Base-by-base conservation (phyloP, 1,140 invertebrate species). In the Elysia chlorotica region DNA sequence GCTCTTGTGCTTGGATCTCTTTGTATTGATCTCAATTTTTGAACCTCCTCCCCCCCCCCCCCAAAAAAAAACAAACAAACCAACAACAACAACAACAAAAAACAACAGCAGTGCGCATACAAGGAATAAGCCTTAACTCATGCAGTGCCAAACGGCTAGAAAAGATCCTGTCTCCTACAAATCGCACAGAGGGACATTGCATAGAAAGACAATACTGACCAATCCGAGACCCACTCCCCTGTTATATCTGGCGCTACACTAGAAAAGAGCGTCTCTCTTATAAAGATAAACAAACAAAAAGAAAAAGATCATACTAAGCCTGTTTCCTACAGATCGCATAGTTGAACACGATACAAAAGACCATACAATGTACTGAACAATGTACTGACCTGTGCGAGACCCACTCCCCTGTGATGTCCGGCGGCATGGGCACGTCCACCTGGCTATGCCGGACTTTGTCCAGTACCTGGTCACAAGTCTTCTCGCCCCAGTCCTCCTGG, bases 401-500 rank as follows among this genome's bases (percentile, higher is more conserved):
- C 69, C 65, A 72, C 54, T 59, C 19, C 0, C 66, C 69, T 6
- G 36, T 61, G 17, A 75, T 25, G 21, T 41, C 23, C 0, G 74
- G 59, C 5, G 71, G 71, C 56, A 68, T 17, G 19, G 68, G 48
- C 6, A 66, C 48, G 2, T 33, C 30, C 4, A 72, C 54, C 17
- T 68, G 57, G 17, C 54, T 69, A n/a, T 66, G 63, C 21, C 31
- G 54, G 19, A 73, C 73, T 25, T 41, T 66, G n/a, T 35, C 63
- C 17, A 77, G 41, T 5, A 73, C 62, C 14, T 23, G 30, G 53
- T 10, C 59, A 48, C 67, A 74, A 57, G 36, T 54, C 28, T 53
- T 33, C 33, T 74, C 68, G n/a, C 61, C 48, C 68, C 68, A 71
- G 69, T 71, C 69, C 56, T 71, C 65, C n/a, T 56, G 57, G 63